Conservation (phyloP, 2,888 invertebrate genomes). For the Dichetophora obliterata region DNA sequence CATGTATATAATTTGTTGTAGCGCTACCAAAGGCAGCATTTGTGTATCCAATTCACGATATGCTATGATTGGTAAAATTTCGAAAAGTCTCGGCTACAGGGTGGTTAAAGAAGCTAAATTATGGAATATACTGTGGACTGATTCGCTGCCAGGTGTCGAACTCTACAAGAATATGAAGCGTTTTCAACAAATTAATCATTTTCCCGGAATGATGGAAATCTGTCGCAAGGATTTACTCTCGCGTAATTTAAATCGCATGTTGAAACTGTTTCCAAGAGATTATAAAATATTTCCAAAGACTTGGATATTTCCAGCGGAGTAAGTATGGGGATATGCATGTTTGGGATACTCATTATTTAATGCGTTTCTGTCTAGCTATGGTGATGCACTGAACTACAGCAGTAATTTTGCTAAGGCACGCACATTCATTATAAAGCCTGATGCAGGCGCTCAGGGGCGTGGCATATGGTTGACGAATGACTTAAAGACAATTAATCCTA, state of each 20-base stretch:
- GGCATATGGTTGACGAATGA: conserved; percentile 89
- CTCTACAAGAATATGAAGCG: conserved; percentile 92
- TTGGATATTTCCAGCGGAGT: conserved; percentile 95
- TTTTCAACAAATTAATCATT: conserved; percentile 93
- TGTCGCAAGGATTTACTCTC: conserved; percentile 91
- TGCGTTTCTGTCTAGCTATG: conserved; percentile 70
- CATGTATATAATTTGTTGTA: conserved; percentile 36
- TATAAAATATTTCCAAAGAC: conserved; percentile 94
- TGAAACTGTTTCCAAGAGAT: conserved; percentile 87
- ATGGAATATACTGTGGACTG: conserved; percentile 93
- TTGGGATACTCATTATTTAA: neutral
- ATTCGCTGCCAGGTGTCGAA: conserved; percentile 87
- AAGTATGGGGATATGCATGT: conserved; percentile 65
- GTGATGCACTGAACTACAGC: conserved; percentile 75
- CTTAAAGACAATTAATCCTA: conserved; percentile 80
- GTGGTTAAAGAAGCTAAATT: conserved; percentile 81
- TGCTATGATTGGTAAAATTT: conserved; percentile 62
- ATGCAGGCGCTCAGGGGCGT: conserved; percentile 90
- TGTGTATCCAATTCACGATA: conserved; percentile 64
- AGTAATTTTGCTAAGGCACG: conserved; percentile 72
- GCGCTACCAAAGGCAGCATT: conserved; percentile 61
- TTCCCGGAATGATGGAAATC: conserved; percentile 91
- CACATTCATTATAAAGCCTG: conserved; percentile 91
- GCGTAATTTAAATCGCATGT: conserved; percentile 90
- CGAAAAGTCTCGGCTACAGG: conserved; percentile 64